Evolutionary conservation across 2,113 vertebrate genomes (phyloP).

Genomic region (Coturnix japonica): DNA sequence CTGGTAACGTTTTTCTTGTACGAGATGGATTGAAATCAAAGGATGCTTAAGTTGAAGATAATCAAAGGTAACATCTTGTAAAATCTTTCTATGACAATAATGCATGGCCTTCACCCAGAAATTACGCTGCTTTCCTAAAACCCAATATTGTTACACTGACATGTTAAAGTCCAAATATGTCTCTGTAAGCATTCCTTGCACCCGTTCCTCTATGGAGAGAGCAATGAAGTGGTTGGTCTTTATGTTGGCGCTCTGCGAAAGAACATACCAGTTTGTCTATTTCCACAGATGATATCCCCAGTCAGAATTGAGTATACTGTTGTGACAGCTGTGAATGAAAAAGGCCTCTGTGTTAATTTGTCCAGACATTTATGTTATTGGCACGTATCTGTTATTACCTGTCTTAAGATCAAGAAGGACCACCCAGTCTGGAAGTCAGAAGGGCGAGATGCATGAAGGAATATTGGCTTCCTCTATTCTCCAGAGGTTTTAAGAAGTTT

Average conservation of each 20-base stretch:
- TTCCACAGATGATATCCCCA: not conserved
- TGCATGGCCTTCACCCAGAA: accelerated
- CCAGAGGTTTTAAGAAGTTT: not conserved
- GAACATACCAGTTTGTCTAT: not conserved
- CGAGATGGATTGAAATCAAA: not conserved
- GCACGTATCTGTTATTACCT: not conserved
- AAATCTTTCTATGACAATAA: not conserved
- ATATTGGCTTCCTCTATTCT: not conserved
- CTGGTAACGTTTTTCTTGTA: not conserved
- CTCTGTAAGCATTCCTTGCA: not conserved
- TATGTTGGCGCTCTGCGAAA: not conserved
- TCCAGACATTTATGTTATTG: not conserved
- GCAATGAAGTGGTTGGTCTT: not conserved
- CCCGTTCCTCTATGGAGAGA: not conserved
- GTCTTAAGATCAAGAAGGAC: not conserved
- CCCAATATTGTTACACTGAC: not conserved
- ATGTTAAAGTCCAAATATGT: not conserved
- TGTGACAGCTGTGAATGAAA: not conserved
- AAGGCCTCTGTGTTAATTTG: not conserved
- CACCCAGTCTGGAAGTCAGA: not conserved
- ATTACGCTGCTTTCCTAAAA: not conserved
- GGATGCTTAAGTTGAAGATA: not conserved
- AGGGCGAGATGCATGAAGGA: not conserved
- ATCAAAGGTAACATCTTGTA: not conserved
- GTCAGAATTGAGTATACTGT: not conserved